A percentile compares a stretch with the other conserved stretches of the same genome.
Conservation (phyloP, 2,888 invertebrate species). For the Cryptocephalus moraei region DNA sequence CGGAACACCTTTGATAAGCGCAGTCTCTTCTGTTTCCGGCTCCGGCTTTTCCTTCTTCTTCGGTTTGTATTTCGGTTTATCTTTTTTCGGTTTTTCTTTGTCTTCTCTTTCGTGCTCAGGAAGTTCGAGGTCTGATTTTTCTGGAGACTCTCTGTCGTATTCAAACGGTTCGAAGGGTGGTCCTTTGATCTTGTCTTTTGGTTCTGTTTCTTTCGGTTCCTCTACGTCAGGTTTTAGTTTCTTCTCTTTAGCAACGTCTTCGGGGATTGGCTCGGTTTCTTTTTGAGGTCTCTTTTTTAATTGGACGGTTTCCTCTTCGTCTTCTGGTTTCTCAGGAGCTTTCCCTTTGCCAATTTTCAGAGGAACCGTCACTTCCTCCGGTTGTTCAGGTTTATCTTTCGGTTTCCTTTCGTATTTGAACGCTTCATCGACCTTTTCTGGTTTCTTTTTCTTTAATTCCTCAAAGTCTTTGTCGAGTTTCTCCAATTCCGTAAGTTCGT, state of each 20-base stretch:
- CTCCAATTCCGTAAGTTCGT: conserved; percentile 35
- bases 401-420: conserved; percentile 28
- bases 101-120: conserved; percentile 34
- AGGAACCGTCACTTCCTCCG: conserved; percentile 33
- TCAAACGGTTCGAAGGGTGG: conserved; percentile 37
- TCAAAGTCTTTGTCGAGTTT: conserved; percentile 39
- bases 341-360: conserved; percentile 48
- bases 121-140: conserved; percentile 30
- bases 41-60: conserved; percentile 31
- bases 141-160: conserved; percentile 32
- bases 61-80: conserved; percentile 28
- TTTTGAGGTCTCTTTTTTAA: conserved; percentile 45
- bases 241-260: conserved; percentile 22
- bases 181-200: conserved; percentile 28
- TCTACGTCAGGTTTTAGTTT: conserved; percentile 22
- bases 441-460: conserved; percentile 31
- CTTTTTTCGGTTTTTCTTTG: conserved; percentile 30
- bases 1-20: conserved; percentile 22
- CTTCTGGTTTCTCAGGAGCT: conserved; percentile 28
- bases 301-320: conserved; percentile 36
- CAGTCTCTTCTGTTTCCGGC: conserved; percentile 17
- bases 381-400: conserved; percentile 20
- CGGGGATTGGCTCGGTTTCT: conserved; percentile 23
- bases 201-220: conserved; percentile 21
- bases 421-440: conserved; percentile 36